phyloP scores from a whole-genome alignment of 2,888 invertebrate genomes.

The Subacronicta megacephala region DNA sequence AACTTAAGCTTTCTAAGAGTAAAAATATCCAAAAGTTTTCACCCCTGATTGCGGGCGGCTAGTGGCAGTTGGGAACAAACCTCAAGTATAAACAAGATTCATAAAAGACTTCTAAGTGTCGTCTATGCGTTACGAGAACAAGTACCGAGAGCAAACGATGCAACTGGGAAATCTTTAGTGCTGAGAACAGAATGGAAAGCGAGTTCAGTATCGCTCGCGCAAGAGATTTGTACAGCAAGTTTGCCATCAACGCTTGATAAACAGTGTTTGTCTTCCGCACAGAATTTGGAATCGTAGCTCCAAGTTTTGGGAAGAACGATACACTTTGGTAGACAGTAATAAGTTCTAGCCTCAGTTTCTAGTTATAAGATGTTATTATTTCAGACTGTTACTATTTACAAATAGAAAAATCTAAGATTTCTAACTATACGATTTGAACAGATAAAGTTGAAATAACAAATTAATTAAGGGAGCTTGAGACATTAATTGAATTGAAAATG shows the following conservation, averaged over 20 bases:
- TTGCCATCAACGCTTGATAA: constrained; percentile 48
- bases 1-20: too few relatives aligned
- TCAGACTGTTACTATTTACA: too few relatives aligned
- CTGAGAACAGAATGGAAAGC: constrained; percentile 59
- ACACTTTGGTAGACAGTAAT: constrained; percentile 1
- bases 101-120: constrained; percentile 65
- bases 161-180: constrained; percentile 76
- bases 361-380: not conserved
- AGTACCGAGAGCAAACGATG: constrained; percentile 72
- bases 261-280: constrained; percentile 37
- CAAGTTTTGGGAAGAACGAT: constrained; percentile 18
- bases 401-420: too few relatives aligned
- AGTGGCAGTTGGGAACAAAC: not conserved
- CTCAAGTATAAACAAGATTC: constrained; percentile 14
- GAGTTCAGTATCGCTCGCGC: constrained; percentile 47
- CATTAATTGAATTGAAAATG: too few relatives aligned
- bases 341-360: not conserved
- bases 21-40: too few relatives aligned
- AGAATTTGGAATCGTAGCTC: constrained; percentile 13
- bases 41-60: not conserved
- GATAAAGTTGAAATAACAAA: too few relatives aligned
- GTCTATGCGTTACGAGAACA: constrained; percentile 57
- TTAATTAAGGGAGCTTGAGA: too few relatives aligned
- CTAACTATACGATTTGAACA: too few relatives aligned
- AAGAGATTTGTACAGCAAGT: constrained; percentile 50